Base-by-base conservation (phyloP, 2,888 invertebrate species). In the Lepidochrysops patricia region DNA sequence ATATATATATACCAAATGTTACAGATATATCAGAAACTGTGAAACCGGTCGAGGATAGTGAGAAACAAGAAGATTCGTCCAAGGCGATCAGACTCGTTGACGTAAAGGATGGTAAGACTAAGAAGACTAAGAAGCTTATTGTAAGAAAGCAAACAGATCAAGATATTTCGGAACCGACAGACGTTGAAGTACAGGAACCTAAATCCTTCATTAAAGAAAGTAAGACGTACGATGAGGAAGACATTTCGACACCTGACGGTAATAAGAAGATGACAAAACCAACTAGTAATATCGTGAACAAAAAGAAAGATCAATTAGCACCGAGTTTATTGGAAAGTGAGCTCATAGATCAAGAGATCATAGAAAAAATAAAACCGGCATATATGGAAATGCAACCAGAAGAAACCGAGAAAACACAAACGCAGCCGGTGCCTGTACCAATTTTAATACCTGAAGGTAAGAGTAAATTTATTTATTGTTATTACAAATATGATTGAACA, bases 401-500 rank as follows among this genome's bases (percentile, higher is more conserved):
- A 0, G 62, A 63, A 57, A 65, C 65, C 49, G 57, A 66, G 35
- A 62, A 65, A 13, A 27, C 63, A 65, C 63, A 78, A 0, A 64
- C 70, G 62, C 67, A 79, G 26, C 65, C 66, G 34, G 72, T 61
- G 0, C 26, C 67, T 0, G 64, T 71, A 57, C 64, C 70, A 58
- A 32, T 61, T 15, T 2, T 57, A 1, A 64, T 68, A 0, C 67
- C 74, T 9, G 70, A 79, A 63, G 69, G 77, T 67, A 75, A 72
- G 75, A 67, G 69, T 52, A 69, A 71, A 75, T 50, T 75, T 72
- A 52, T 73, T 74, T 62, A n/a, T n/a, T n/a, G n/a, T n/a, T n/a
- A n/a, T n/a, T n/a, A n/a, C n/a, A n/a, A n/a, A n/a, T n/a, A n/a
- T n/a, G n/a, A n/a, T n/a, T n/a, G n/a, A n/a, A n/a, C n/a, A n/a